Conservation (phyloP, 2,113 vertebrate genomes). For the Bucco capensis region DNA sequence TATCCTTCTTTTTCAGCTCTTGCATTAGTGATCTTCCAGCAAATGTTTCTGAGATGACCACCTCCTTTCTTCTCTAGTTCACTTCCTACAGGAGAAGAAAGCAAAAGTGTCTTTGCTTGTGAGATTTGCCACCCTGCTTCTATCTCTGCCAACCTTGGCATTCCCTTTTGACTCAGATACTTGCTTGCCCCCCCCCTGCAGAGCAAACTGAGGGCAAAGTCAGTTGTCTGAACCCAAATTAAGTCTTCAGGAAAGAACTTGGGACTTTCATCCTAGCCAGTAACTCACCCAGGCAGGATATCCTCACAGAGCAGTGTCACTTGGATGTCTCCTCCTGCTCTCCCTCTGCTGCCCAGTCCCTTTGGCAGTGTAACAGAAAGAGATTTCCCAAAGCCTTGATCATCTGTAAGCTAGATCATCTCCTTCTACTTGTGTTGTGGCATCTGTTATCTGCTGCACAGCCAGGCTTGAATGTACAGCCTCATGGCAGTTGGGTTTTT, state of each 20-base stretch:
- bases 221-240: constrained; percentile 12
- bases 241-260: constrained; percentile 2
- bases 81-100: background rate
- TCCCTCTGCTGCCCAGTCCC: background rate
- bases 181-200: background rate
- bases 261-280: constrained; percentile 14
- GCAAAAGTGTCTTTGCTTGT: background rate
- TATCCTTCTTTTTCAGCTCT: background rate
- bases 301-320: background rate
- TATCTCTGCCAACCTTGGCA: background rate
- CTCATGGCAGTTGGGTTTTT: background rate
- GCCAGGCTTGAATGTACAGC: background rate
- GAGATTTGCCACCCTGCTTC: background rate
- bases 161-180: background rate
- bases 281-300: constrained; percentile 5
- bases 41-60: background rate
- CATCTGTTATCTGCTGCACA: background rate
- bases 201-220: background rate
- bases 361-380: background rate
- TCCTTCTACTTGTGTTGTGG: background rate
- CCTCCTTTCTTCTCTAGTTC: background rate
- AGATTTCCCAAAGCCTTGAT: constrained; percentile 11
- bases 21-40: background rate
- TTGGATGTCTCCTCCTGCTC: background rate
- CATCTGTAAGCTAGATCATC: background rate